These are phyloP conservation scores for Silurus asotus DNA, from an alignment of 2,113 vertebrate species.

Conservation along the genomic window DNA sequence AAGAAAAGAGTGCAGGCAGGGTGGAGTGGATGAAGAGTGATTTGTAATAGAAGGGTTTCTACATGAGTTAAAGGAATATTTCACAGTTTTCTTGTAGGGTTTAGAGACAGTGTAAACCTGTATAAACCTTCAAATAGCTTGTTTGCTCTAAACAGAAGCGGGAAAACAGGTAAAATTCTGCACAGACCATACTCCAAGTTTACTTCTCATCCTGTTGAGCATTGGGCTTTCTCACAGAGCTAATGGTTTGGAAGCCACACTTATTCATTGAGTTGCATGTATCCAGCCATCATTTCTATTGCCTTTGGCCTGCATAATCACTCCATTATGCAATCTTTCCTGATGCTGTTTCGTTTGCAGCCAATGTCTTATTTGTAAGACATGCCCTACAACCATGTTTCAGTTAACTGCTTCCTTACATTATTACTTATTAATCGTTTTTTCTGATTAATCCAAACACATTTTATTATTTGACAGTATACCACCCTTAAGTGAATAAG, in stretches of 20 bases:
- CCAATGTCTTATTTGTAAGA: not conserved
- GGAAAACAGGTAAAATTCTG: not conserved
- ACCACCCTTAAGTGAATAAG: not conserved
- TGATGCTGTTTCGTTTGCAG: not conserved
- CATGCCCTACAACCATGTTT: not conserved
- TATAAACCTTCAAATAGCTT: not conserved
- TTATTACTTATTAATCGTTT: not conserved
- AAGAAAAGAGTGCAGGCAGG: too few relatives aligned
- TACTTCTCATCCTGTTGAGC: not conserved
- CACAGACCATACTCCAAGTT: not conserved
- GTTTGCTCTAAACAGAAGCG: not conserved
- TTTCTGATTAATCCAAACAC: not conserved
- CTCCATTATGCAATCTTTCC: not conserved
- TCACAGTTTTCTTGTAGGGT: too few relatives aligned
- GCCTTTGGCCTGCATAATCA: constrained; percentile 12
- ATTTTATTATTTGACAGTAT: not conserved
- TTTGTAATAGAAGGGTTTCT: too few relatives aligned
- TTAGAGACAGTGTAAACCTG: too few relatives aligned
- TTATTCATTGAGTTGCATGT: constrained; percentile 6
- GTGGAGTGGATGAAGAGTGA: too few relatives aligned
- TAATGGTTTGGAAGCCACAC: not conserved
- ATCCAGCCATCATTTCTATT: not conserved
- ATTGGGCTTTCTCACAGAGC: not conserved
- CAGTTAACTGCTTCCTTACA: not conserved
- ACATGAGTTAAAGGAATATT: too few relatives aligned